These are phyloP conservation scores for Dendrolimus houi DNA, from an alignment of 2,888 invertebrate species.

Conservation along the genomic window DNA sequence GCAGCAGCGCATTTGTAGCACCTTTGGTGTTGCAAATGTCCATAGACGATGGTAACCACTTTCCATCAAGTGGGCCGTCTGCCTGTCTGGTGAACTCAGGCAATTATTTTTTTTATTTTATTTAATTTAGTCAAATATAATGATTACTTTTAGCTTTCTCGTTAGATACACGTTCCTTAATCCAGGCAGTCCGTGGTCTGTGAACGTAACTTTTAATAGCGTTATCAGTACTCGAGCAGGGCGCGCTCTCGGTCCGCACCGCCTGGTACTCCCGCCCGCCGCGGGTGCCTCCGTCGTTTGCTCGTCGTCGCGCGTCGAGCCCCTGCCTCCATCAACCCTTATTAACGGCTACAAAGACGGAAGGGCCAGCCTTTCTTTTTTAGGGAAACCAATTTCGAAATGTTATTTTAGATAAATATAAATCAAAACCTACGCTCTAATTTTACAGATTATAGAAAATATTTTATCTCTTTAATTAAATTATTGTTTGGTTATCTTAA, in stretches of 20 bases:
- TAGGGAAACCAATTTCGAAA: slow-evolving; percentile 8
- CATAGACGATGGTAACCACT: no score
- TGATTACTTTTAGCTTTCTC: not conserved
- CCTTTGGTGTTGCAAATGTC: no score
- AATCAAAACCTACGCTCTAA: not conserved
- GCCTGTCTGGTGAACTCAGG: no score
- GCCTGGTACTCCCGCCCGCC: slow-evolving; percentile 22
- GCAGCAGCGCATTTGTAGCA: no score
- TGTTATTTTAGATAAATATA: not conserved
- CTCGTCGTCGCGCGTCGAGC: slow-evolving; percentile 14
- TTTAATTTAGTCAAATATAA: no score
- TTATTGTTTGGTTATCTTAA: not conserved
- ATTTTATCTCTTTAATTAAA: not conserved
- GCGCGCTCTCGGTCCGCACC: slow-evolving; percentile 41
- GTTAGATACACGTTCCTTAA: slow-evolving; percentile 38
- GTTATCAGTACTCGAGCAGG: slow-evolving; percentile 65
- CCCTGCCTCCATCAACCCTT: slow-evolving; percentile 42
- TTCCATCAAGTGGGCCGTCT: no score
- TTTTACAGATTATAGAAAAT: not conserved
- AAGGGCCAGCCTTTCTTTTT: slow-evolving; percentile 22
- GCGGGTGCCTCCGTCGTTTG: slow-evolving; percentile 24
- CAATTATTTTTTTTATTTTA: no score
- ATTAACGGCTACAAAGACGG: slow-evolving; percentile 45
- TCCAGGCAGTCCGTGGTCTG: slow-evolving; percentile 47
- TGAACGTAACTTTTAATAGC: slow-evolving; percentile 71